Conservation (phyloP, 2,888 invertebrate genomes). For the Heliconius aoede region DNA sequence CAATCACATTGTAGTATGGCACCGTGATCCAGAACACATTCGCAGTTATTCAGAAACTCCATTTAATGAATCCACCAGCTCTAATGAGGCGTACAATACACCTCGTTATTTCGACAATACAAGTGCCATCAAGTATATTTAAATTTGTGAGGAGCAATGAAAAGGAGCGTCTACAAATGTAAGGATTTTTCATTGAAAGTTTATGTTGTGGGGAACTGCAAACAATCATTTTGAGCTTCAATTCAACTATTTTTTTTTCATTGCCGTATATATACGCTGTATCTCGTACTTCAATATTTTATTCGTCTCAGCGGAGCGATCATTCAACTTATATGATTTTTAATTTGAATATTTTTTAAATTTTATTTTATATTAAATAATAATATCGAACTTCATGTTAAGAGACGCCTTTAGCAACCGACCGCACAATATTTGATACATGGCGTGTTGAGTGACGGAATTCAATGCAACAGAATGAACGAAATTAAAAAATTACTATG, state of each 20-base stretch:
- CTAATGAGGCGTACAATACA: slow-evolving; percentile 27
- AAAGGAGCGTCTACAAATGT: not conserved
- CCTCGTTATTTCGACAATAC: slow-evolving; percentile 29
- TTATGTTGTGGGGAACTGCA: not conserved
- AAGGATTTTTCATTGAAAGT: not conserved
- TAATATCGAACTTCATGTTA: not conserved
- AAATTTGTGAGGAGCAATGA: slow-evolving; percentile 18
- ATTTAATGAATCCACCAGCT: slow-evolving; percentile 19
- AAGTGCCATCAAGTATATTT: slow-evolving; percentile 18
- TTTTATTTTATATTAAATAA: no score
- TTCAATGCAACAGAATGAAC: not conserved
- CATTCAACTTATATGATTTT: no score
- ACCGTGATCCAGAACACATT: not conserved
- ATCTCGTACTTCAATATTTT: no score
- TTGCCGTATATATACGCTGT: not conserved
- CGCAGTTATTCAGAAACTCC: slow-evolving; percentile 20
- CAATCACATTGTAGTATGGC: not conserved
- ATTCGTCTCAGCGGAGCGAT: no score
- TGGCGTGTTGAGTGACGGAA: no score
- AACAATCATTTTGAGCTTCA: not conserved
- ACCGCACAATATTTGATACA: not conserved
- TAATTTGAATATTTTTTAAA: no score
- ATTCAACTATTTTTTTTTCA: not conserved
- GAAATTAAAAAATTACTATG: not conserved
- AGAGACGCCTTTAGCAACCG: not conserved